phyloP scores from a whole-genome alignment of 2,888 invertebrate genomes.

The Drosophila nr. medialis region DNA sequence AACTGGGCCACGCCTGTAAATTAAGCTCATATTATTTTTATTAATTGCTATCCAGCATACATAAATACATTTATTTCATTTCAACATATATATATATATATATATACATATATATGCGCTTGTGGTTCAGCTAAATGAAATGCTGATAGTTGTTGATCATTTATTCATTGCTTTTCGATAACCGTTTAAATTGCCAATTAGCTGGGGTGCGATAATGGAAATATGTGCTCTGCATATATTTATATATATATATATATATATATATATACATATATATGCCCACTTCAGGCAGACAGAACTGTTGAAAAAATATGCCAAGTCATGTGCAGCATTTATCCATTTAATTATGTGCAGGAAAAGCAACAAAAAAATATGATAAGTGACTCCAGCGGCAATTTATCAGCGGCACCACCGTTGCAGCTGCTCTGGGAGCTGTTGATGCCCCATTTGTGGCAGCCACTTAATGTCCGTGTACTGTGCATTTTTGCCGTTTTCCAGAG shows the following conservation, averaged over 20 bases:
- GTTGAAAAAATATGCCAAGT: constrained; percentile 53
- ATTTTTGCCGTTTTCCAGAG: constrained; percentile 86
- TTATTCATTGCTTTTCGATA: constrained; percentile 45
- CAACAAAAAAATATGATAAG: constrained; percentile 8
- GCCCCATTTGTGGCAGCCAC: constrained; percentile 68
- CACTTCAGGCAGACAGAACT: constrained; percentile 4
- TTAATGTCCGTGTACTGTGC: constrained; percentile 63
- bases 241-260: not conserved
- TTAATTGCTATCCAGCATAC: constrained; percentile 26
- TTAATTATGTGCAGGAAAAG: constrained; percentile 64
- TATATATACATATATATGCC: not conserved
- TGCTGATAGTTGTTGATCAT: constrained; percentile 36
- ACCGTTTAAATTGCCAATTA: constrained; percentile 49
- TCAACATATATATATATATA: not conserved
- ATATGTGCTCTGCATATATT: not conserved
- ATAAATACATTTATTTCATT: not conserved
- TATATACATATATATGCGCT: not conserved
- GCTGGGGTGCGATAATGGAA: constrained; percentile 22
- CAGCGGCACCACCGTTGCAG: constrained; percentile 12
- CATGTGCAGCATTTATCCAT: constrained; percentile 67
- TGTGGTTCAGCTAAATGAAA: constrained; percentile 32
- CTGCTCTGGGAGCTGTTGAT: constrained; percentile 37
- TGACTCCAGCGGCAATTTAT: constrained; percentile 49
- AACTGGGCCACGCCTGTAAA: constrained; percentile 39
- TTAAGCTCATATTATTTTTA: constrained; percentile 30